A percentile compares a stretch with the other conserved stretches of the same genome.
These are phyloP conservation scores for Anguilla japonica DNA, from an alignment of 2,113 vertebrate genomes.

Conservation along the genomic window DNA sequence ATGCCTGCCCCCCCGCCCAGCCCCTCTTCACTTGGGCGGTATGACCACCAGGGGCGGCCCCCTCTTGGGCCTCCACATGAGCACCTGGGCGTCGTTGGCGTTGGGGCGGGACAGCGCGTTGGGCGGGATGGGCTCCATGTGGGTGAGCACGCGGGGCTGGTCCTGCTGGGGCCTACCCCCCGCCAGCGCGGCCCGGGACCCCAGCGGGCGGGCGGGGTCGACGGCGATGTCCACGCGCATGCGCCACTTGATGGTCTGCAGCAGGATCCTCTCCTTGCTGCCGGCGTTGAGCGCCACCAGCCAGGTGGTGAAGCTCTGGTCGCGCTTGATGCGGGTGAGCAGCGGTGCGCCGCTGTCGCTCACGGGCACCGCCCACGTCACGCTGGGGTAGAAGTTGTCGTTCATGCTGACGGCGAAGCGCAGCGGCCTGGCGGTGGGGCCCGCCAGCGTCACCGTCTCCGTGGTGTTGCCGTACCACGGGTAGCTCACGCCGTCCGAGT, in stretches of 20 bases:
- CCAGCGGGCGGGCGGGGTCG: constrained; percentile 86
- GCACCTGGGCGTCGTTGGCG: constrained; percentile 95
- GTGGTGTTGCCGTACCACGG: constrained; percentile 99
- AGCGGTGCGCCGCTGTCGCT: constrained; percentile 91
- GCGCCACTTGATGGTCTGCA: constrained; percentile 97
- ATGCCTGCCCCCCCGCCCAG: constrained; percentile 26
- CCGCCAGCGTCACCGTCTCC: constrained; percentile 90
- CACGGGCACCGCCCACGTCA: constrained; percentile 97
- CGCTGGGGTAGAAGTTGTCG: constrained; percentile 98
- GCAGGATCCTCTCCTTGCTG: constrained; percentile 91
- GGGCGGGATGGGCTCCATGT: constrained; percentile 91
- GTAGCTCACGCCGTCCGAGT: constrained; percentile 96
- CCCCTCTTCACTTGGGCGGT: constrained; percentile 82
- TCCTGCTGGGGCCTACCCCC: constrained; percentile 87
- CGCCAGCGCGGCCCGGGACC: constrained; percentile 84
- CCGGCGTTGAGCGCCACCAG: constrained; percentile 93
- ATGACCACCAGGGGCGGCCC: constrained; percentile 90
- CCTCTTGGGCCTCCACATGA: constrained; percentile 96
- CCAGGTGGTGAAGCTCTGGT: constrained; percentile 99
- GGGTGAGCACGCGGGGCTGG: constrained; percentile 88
- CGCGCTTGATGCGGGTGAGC: constrained; percentile 92
- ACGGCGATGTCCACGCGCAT: constrained; percentile 94
- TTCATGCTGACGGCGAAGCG: constrained; percentile 98
- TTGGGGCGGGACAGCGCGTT: constrained; percentile 94
- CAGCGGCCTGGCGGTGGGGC: constrained; percentile 90